Percentiles rank a stretch among this genome's conserved stretches.
These are phyloP conservation scores for Chaetodon auriga DNA, from an alignment of 2,113 vertebrate species.

Conservation along the genomic window DNA sequence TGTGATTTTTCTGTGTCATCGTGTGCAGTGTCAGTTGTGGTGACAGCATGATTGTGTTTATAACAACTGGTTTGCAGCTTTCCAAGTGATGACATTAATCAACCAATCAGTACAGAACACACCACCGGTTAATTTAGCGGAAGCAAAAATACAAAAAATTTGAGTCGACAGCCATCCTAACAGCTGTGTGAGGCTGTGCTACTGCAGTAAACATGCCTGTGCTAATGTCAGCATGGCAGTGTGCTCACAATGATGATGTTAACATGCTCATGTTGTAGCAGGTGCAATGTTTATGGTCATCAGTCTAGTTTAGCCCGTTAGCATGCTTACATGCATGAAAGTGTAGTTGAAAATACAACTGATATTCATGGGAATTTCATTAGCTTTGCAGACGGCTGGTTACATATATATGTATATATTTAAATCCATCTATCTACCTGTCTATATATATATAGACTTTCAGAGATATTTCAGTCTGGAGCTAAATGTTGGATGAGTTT, in stretches of 20 bases:
- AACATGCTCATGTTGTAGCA: slow-evolving; percentile 1
- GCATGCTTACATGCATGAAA: not conserved
- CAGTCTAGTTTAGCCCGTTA: not conserved
- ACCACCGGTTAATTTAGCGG: not conserved
- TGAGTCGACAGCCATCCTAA: not conserved
- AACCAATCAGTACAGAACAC: not conserved
- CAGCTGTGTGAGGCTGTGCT: not conserved
- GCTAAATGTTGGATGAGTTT: not conserved
- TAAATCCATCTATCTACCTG: too few species aligned
- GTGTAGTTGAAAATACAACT: not conserved
- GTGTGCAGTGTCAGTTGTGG: not conserved
- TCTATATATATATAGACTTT: too few species aligned
- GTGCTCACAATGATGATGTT: not conserved
- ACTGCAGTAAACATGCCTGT: not conserved
- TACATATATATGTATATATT: too few species aligned
- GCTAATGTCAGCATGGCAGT: not conserved
- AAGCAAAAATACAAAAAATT: not conserved
- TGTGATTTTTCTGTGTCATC: not conserved
- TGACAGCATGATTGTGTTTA: not conserved
- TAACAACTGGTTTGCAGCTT: not conserved
- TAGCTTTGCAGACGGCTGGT: not conserved
- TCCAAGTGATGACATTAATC: not conserved
- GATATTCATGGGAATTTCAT: not conserved
- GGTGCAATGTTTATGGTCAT: slow-evolving; percentile 5
- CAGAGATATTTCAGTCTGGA: too few species aligned